Percentiles rank a stretch among this genome's conserved stretches.
Evolutionary conservation across 2,797 vertebrate genomes (phyloP).

Genomic region (Anableps anableps): DNA sequence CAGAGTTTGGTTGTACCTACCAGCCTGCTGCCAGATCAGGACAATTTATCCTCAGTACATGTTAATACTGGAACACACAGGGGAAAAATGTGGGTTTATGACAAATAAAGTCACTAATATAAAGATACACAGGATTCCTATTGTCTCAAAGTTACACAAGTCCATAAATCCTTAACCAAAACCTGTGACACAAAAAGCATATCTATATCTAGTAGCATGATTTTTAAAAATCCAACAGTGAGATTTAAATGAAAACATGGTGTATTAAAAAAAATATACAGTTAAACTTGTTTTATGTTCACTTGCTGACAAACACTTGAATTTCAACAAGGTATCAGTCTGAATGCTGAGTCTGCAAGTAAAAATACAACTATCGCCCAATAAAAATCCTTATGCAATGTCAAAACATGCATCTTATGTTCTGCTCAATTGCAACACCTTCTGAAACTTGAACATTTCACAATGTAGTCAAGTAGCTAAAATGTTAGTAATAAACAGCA

Average conservation of each 20-base stretch:
- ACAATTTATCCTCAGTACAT: constrained; percentile 75
- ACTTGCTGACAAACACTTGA: background rate
- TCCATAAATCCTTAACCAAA: background rate
- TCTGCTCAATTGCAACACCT: background rate
- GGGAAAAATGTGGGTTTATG: constrained; percentile 56
- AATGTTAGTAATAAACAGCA: background rate
- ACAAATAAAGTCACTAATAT: constrained; percentile 10
- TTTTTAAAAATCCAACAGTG: background rate
- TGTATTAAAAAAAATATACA: background rate
- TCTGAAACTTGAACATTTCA: background rate
- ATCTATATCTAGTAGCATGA: background rate
- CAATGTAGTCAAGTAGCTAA: background rate
- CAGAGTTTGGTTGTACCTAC: constrained; percentile 74
- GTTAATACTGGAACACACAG: constrained; percentile 82
- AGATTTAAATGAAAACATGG: background rate
- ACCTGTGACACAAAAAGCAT: background rate
- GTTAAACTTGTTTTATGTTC: background rate
- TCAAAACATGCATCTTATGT: background rate
- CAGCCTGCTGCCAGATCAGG: constrained; percentile 67
- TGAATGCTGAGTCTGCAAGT: background rate
- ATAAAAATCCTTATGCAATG: background rate
- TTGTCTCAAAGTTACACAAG: background rate
- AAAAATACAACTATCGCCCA: background rate
- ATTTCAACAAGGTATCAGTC: background rate
- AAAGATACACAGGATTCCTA: background rate